Conservation (phyloP, 1,140 invertebrate species). For the Drosophila willistoni region DNA sequence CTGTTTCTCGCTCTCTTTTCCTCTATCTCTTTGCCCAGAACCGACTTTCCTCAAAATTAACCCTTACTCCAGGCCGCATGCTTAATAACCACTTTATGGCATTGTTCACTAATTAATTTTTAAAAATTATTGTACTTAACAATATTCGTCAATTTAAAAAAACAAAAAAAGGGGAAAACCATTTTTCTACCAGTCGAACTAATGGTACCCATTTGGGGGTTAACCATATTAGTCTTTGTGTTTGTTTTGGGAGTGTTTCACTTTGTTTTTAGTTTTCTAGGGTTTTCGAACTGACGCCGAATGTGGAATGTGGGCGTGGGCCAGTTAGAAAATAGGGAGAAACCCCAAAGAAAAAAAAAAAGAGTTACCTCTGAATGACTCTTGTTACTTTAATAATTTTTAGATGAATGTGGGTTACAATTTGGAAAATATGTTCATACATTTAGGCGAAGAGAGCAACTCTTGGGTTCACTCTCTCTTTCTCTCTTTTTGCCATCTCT, state of each 20-base stretch:
- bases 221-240: slow-evolving; percentile 11
- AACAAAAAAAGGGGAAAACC: too few species aligned
- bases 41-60: background rate
- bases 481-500: background rate
- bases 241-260: slow-evolving; percentile 8
- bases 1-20: background rate
- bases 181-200: background rate
- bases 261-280: slow-evolving; percentile 4
- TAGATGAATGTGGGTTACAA: background rate
- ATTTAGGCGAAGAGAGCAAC: too few species aligned
- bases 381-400: slow-evolving; percentile 2
- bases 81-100: background rate
- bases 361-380: background rate
- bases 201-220: background rate
- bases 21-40: background rate
- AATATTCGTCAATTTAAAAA: too few species aligned
- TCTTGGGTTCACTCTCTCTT: background rate
- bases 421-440: background rate
- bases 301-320: slow-evolving; percentile 35
- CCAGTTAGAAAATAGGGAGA: background rate
- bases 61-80: background rate
- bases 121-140: too few species aligned
- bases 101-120: too few species aligned
- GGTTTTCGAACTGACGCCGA: slow-evolving; percentile 23
- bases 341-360: background rate